Percentiles rank a stretch among this genome's conserved stretches.
Conservation (phyloP, 2,888 invertebrate genomes). For the Meghimatium bilineatum region DNA sequence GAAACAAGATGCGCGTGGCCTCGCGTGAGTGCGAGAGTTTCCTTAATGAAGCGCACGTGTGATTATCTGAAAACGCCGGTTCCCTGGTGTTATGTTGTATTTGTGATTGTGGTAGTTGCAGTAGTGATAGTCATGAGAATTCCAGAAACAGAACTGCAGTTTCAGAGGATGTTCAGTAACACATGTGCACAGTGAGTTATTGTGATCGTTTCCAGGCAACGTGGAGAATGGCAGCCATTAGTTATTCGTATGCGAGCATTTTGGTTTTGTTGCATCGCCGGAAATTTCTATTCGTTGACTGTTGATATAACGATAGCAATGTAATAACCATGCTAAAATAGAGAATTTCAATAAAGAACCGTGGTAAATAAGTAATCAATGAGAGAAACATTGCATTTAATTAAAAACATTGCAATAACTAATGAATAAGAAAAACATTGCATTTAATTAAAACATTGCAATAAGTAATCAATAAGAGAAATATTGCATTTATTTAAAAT, state of each 20-base stretch:
- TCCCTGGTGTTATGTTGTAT: slow-evolving; percentile 11
- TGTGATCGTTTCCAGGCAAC: too few relatives aligned
- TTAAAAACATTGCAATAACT: too few relatives aligned
- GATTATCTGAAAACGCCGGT: not conserved
- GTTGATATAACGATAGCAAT: too few relatives aligned
- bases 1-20: not conserved
- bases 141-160: not conserved
- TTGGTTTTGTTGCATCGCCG: not conserved
- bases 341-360: too few relatives aligned
- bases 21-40: not conserved
- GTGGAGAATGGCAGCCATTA: not conserved
- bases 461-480: too few relatives aligned
- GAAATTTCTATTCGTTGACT: too few relatives aligned
- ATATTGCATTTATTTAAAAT: too few relatives aligned
- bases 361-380: too few relatives aligned
- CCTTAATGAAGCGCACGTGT: not conserved
- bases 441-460: too few relatives aligned
- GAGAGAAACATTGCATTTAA: too few relatives aligned
- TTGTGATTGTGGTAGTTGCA: not conserved
- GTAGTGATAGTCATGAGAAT: not conserved
- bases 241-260: not conserved
- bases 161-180: not conserved
- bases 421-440: too few relatives aligned
- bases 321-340: too few relatives aligned
- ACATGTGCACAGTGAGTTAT: not conserved